Conservation (phyloP, 1,140 invertebrate genomes). For the Sinonovacula constricta region DNA sequence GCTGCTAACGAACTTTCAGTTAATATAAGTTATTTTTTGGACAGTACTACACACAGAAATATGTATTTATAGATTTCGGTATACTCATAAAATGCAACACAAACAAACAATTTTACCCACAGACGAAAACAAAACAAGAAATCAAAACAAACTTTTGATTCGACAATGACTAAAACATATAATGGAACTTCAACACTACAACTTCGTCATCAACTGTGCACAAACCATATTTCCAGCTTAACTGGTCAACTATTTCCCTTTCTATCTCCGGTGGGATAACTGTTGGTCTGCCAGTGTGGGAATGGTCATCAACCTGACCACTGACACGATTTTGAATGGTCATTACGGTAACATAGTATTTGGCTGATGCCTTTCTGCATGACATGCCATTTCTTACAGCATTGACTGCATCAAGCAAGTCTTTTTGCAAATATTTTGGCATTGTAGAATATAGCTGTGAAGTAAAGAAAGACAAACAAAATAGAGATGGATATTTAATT, state of each 20-base stretch:
- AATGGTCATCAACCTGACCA: conserved; percentile 1
- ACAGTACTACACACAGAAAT: too few relatives aligned
- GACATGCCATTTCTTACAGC: conserved; percentile 7
- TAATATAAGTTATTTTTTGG: too few relatives aligned
- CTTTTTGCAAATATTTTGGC: conserved; percentile 2
- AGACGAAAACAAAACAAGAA: too few relatives aligned
- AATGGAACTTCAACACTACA: too few relatives aligned
- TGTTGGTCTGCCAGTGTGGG: conserved; percentile 15
- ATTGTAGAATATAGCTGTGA: neutral
- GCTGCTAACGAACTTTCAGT: too few relatives aligned
- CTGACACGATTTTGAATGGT: conserved; percentile 12
- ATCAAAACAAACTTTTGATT: too few relatives aligned
- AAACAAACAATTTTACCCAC: too few relatives aligned
- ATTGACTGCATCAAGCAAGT: conserved; percentile 10
- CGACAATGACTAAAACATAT: too few relatives aligned
- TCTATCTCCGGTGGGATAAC: conserved; percentile 12
- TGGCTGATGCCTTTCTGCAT: conserved; percentile 2
- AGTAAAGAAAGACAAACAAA: neutral
- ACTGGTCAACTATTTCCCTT: neutral
- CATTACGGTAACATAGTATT: conserved; percentile 8
- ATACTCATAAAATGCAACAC: too few relatives aligned
- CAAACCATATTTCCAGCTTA: too few relatives aligned
- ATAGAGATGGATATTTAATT: neutral
- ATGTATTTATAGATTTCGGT: too few relatives aligned
- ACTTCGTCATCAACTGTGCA: too few relatives aligned